Conservation (phyloP, 2,888 invertebrate genomes). For the Drosophila dives region DNA sequence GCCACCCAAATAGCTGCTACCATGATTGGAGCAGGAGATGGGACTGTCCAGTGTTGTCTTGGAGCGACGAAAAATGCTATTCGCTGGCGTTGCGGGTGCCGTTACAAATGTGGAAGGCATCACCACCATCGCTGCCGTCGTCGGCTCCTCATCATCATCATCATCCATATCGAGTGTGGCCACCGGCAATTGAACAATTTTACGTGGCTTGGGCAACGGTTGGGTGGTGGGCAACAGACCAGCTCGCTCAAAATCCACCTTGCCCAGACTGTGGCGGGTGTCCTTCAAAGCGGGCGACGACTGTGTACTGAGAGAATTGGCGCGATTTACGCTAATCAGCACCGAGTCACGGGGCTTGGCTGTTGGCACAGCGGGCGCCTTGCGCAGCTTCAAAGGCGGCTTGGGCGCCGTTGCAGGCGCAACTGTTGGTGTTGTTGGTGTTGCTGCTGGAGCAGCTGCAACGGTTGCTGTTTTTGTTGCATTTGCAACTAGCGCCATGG, state of each 20-base stretch:
- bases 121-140: not conserved
- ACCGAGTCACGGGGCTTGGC: slow-evolving; percentile 68
- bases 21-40: slow-evolving; percentile 14
- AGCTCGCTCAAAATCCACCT: slow-evolving; percentile 77
- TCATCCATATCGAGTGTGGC: slow-evolving; percentile 82
- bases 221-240: slow-evolving; percentile 75
- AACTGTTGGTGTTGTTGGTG: slow-evolving; percentile 23
- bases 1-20: slow-evolving; percentile 67
- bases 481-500: slow-evolving; percentile 60
- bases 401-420: slow-evolving; percentile 61
- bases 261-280: slow-evolving; percentile 80
- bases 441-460: slow-evolving; percentile 28
- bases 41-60: slow-evolving; percentile 81
- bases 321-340: slow-evolving; percentile 58
- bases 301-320: slow-evolving; percentile 70
- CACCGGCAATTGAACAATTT: slow-evolving; percentile 81
- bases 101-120: slow-evolving; percentile 31
- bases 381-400: slow-evolving; percentile 78
- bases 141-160: slow-evolving; percentile 11
- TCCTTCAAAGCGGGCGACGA: slow-evolving; percentile 68
- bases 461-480: slow-evolving; percentile 41
- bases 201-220: slow-evolving; percentile 79
- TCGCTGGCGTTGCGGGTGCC: slow-evolving; percentile 49
- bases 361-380: slow-evolving; percentile 82
- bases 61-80: slow-evolving; percentile 80